These are phyloP conservation scores for Semnopithecus entellus DNA, from an alignment of 2,113 vertebrate genomes.

Conservation along the genomic window DNA sequence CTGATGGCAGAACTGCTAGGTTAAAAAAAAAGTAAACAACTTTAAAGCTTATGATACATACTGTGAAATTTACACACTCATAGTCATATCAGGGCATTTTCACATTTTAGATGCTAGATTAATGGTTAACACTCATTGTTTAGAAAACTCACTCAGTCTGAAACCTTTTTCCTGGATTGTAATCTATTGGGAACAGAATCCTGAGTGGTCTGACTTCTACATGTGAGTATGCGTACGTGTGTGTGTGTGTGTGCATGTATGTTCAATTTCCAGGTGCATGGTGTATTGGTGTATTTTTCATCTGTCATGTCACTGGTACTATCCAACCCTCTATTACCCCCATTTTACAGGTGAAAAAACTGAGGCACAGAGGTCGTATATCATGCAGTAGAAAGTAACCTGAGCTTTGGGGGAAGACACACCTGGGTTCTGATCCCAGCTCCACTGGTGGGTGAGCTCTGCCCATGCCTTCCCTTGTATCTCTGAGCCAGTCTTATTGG, in stretches of 20 bases:
- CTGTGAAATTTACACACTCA: not conserved
- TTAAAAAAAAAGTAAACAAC: not conserved
- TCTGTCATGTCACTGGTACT: not conserved
- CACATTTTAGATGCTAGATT: not conserved
- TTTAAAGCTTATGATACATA: not conserved
- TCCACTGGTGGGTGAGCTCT: not conserved
- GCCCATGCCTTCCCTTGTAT: not conserved
- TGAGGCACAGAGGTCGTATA: not conserved
- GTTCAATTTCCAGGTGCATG: not conserved
- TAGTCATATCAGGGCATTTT: not conserved
- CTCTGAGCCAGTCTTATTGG: not conserved
- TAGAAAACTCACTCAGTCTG: not conserved
- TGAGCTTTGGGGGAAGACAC: not conserved
- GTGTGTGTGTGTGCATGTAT: not conserved
- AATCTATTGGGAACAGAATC: not conserved
- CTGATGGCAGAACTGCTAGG: not conserved
- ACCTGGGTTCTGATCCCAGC: not conserved
- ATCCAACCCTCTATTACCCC: not conserved
- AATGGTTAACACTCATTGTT: not conserved
- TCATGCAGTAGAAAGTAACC: not conserved
- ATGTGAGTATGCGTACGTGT: not conserved
- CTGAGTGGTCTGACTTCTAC: not conserved
- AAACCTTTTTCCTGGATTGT: not conserved
- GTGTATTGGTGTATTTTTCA: not conserved
- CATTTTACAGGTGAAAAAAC: not conserved